Base-by-base conservation (phyloP, 2,797 vertebrate species). In the Pitangus sulphuratus region DNA sequence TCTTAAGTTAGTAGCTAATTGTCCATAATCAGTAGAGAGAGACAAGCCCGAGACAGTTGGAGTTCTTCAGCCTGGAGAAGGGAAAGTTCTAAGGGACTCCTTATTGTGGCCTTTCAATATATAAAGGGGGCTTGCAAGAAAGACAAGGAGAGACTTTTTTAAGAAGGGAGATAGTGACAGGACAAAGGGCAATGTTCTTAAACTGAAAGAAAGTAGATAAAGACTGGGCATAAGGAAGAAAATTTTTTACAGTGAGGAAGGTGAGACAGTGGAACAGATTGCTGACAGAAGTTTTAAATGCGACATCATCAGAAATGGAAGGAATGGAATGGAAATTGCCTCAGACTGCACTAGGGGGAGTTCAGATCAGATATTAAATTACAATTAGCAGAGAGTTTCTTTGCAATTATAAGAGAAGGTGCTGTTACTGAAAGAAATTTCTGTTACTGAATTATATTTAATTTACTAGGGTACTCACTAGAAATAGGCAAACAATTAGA, bases 51-150 rank as follows among this genome's bases (percentile, higher is more conserved):
- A 35, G 35, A 35, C 35, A 35, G 35, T 35, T 35, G 35, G 35
- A 35, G 35, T 35, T 35, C 8, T 12, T 89, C 57, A 93, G 57
- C 13, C 33, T 51, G 10, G 21, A 58, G 57, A 64, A 58, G 16
- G 48, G 6, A 72, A 51, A 20, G 35, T 30, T 80, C 30, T 2
- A 3, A 35, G 4, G 17, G 19, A 87, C 40, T 56, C 14, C 17
- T 68, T 37, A 22, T 0, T 9, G 56, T 2, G 1, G 16, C 26
- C 68, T 47, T 65, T 24, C 39, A 69, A 4, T 47, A 40, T 1
- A 1, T 30, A 48, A 87, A 91, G 7, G 12, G 8, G 10, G 12
- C 8, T 42, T 78, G 15, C 4, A 79, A 1, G 1, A 71, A 80
- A 84, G 82, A 53, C 7, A 35, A 35, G 5, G 42, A 87, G 9